Conservation (phyloP, 2,797 vertebrate species). For the Silurus aristotelis region DNA sequence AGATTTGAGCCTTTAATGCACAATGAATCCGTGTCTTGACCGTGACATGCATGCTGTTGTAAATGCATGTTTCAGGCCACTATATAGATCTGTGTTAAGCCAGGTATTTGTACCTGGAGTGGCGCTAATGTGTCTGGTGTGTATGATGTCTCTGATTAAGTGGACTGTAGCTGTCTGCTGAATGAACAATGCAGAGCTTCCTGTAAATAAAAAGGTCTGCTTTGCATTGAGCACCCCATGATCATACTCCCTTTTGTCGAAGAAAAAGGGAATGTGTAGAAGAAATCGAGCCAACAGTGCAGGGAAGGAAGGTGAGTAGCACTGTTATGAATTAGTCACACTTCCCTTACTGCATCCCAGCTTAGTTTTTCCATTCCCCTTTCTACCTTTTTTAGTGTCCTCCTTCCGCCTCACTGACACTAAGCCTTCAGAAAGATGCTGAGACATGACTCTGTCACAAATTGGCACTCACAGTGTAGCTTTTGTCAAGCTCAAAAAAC, state of each 20-base stretch:
- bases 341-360: neutral
- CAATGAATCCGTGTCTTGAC: neutral
- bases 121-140: neutral
- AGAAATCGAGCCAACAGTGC: neutral
- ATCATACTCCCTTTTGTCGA: neutral
- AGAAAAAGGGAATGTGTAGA: neutral
- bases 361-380: neutral
- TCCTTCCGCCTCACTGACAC: neutral
- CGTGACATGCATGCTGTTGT: neutral
- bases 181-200: constrained; percentile 8
- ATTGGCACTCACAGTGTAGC: neutral
- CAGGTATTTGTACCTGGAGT: neutral
- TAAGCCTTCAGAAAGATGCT: constrained; percentile 27
- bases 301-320: constrained; percentile 25
- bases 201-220: constrained; percentile 13
- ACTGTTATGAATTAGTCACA: constrained; percentile 34
- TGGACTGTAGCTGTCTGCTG: neutral
- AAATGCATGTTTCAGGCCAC: neutral
- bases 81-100: neutral
- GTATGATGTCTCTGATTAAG: neutral
- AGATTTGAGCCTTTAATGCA: neutral
- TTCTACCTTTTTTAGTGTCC: neutral
- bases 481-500: constrained; percentile 7
- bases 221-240: constrained; percentile 8
- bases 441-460: constrained; percentile 22